Percentiles rank a stretch among this genome's conserved stretches.
These are phyloP conservation scores for Drosophila anomelani DNA, from an alignment of 2,888 invertebrate genomes.

Conservation along the genomic window DNA sequence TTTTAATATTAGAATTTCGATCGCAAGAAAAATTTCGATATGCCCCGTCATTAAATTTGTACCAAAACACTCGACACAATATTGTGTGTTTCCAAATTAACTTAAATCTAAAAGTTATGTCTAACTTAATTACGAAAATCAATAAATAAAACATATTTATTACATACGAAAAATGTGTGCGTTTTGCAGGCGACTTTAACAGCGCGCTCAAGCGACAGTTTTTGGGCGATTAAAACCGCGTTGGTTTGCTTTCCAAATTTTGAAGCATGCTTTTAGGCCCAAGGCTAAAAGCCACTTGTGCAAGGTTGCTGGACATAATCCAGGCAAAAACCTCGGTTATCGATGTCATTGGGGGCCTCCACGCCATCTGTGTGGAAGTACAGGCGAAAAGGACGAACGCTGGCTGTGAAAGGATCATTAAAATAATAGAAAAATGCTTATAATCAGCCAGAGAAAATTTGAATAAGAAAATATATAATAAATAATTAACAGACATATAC, in stretches of 20 bases:
- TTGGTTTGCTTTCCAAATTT: background rate
- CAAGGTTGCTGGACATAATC: constrained; percentile 95
- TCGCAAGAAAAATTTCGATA: constrained; percentile 32
- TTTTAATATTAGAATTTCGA: constrained; percentile 46
- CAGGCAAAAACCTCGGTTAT: constrained; percentile 92
- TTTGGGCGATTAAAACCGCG: constrained; percentile 20
- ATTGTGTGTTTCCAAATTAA: constrained; percentile 52
- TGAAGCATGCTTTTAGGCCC: constrained; percentile 23
- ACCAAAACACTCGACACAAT: constrained; percentile 54
- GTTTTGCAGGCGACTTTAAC: constrained; percentile 32
- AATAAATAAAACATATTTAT: constrained; percentile 76
- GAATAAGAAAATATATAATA: too few relatives aligned
- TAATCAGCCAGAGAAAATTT: background rate
- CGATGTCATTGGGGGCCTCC: constrained; percentile 90
- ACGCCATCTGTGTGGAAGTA: constrained; percentile 91
- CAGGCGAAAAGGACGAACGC: constrained; percentile 91
- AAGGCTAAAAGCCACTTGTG: constrained; percentile 86
- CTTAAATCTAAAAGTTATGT: constrained; percentile 46
- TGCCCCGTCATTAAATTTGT: constrained; percentile 45
- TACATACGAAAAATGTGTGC: constrained; percentile 33
- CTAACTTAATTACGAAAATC: constrained; percentile 67
- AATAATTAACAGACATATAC: constrained; percentile 71
- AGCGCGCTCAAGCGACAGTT: background rate
- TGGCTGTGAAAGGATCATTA: constrained; percentile 86
- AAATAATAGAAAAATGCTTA: background rate